Conservation (phyloP, 35 echinoderm and acorn worm genomes). For the Hemicentrotus pulcherrimus region DNA sequence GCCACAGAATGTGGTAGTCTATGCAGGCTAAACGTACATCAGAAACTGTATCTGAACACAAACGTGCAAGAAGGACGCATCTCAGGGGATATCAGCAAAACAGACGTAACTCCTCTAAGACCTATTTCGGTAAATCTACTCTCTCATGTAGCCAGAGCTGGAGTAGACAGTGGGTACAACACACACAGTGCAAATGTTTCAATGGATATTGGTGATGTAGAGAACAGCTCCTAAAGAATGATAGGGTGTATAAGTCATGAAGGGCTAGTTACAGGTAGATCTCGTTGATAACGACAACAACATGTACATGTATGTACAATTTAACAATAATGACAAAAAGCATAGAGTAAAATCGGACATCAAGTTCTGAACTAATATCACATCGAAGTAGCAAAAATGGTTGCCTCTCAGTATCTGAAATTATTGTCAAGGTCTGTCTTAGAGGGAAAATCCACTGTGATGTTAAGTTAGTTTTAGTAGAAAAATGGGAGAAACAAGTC, state of each 20-base stretch:
- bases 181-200: slow-evolving; percentile 31
- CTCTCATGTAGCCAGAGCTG: neutral
- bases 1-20: neutral
- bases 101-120: neutral
- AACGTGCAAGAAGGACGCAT: neutral
- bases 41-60: neutral
- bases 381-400: neutral
- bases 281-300: neutral
- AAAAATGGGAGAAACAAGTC: no score
- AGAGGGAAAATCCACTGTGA: no score
- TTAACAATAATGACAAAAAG: neutral
- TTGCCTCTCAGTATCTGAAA: neutral
- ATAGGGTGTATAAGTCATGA: no score
- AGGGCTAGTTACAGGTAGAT: no score
- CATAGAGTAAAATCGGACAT: neutral
- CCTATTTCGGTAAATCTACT: neutral
- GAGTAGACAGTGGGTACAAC: slow-evolving; percentile 41
- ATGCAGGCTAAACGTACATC: neutral
- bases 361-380: neutral
- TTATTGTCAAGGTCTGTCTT: no score
- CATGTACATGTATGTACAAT: neutral
- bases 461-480: no score
- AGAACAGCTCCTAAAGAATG: neutral
- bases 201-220: neutral
- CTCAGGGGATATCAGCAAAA: slow-evolving; percentile 2